These are phyloP conservation scores for Drosophila cardini DNA, from an alignment of 1,140 invertebrate genomes.

Conservation along the genomic window DNA sequence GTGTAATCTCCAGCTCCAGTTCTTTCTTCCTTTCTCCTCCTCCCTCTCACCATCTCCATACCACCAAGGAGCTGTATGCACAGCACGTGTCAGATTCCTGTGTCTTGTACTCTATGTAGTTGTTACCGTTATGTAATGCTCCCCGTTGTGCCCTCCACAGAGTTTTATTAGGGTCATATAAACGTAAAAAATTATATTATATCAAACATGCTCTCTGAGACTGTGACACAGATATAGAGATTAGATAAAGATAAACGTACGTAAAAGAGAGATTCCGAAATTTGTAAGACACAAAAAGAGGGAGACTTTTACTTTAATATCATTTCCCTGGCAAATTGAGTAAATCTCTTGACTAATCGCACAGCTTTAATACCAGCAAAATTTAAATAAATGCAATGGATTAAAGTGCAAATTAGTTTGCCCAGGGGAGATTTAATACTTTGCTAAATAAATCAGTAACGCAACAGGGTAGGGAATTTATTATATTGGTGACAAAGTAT, in stretches of 20 bases:
- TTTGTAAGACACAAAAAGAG: conserved; percentile 10
- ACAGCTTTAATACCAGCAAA: neutral
- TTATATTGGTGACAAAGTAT: no score
- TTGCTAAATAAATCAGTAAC: neutral
- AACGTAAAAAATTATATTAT: conserved; percentile 74
- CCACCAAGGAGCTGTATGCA: conserved; percentile 50
- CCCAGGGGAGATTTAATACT: conserved; percentile 2
- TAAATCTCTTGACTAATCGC: conserved; percentile 56
- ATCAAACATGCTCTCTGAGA: conserved; percentile 54
- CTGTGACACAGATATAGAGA: conserved; percentile 13
- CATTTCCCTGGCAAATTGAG: conserved; percentile 30
- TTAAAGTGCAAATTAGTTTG: conserved; percentile 45
- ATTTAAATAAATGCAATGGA: conserved; percentile 43
- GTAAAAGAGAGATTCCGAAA: conserved; percentile 4
- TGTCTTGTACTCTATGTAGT: conserved; percentile 23
- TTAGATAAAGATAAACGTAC: neutral
- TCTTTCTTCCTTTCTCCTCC: no score
- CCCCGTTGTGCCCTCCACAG: conserved; percentile 51
- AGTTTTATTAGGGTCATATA: conserved; percentile 69
- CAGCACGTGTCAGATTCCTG: conserved; percentile 49
- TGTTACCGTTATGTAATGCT: conserved; percentile 46
- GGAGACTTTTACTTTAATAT: neutral
- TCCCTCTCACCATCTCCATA: neutral
- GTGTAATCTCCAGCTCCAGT: conserved; percentile 36
- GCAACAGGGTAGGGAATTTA: no score